Conservation (phyloP, 2,888 invertebrate genomes). For the Orthosia gothica region DNA sequence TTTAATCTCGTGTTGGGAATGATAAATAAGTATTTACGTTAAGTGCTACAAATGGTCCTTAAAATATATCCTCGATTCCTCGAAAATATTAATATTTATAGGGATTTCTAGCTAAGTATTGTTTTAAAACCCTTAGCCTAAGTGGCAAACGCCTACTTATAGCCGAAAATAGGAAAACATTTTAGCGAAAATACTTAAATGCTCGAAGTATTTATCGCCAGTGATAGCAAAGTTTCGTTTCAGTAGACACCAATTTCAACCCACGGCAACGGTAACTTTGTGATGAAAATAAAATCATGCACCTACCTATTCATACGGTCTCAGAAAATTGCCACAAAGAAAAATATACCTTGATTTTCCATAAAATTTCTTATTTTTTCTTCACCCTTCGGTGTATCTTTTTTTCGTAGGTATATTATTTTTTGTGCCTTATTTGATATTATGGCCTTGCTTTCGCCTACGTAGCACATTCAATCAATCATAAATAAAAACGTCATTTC, state of each 20-base stretch:
- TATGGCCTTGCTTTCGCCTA: background rate
- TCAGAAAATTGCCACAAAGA: background rate
- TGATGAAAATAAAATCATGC: conserved; percentile 12
- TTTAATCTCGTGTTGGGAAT: too few species aligned
- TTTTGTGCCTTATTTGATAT: background rate
- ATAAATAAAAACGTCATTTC: too few species aligned
- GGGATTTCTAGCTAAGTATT: background rate
- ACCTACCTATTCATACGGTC: background rate
- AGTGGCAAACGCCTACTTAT: conserved; percentile 8
- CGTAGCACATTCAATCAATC: background rate
- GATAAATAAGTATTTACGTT: too few species aligned
- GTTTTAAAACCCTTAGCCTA: background rate
- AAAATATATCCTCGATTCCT: background rate
- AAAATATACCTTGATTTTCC: conserved; percentile 7
- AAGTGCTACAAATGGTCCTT: background rate
- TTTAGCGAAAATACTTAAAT: background rate
- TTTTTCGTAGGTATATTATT: background rate
- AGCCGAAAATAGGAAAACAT: background rate
- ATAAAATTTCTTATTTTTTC: background rate
- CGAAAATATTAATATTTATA: background rate
- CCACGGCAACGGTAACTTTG: background rate
- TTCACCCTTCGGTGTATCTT: background rate
- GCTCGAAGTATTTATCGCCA: background rate
- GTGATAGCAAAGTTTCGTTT: background rate
- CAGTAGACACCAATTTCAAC: background rate